These are phyloP conservation scores for Trichopria drosophilae DNA, from an alignment of 2,888 invertebrate genomes.

Conservation along the genomic window DNA sequence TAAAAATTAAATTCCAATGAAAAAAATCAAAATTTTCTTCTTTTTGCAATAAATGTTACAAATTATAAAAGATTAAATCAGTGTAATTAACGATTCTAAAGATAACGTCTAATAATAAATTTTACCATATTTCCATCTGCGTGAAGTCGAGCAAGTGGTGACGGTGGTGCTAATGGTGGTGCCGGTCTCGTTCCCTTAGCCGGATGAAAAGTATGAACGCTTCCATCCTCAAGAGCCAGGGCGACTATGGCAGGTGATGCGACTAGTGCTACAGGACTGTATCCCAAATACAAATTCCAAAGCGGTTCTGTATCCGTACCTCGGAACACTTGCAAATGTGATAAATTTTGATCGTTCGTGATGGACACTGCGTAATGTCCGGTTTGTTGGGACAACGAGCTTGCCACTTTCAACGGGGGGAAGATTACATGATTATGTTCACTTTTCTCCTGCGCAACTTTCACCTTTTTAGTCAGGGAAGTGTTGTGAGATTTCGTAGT, in stretches of 20 bases:
- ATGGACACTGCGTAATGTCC: constrained; percentile 55
- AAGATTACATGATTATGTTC: constrained; percentile 42
- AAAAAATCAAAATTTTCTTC: constrained; percentile 1
- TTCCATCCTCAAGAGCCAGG: constrained; percentile 53
- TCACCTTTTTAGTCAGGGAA: constrained; percentile 46
- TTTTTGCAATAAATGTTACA: neutral
- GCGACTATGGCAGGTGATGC: constrained; percentile 54
- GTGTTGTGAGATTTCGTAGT: constrained; percentile 40
- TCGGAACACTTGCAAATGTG: constrained; percentile 54
- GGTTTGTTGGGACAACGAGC: constrained; percentile 52
- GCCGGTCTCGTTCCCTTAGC: constrained; percentile 51
- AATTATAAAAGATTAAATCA: too few relatives aligned
- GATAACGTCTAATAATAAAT: constrained; percentile 41
- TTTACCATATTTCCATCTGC: constrained; percentile 54
- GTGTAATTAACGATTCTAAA: neutral
- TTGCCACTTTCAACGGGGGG: constrained; percentile 50
- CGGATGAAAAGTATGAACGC: constrained; percentile 53
- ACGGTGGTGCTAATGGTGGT: constrained; percentile 53
- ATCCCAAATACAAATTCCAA: constrained; percentile 55
- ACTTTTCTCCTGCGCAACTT: constrained; percentile 45
- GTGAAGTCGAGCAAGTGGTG: constrained; percentile 53
- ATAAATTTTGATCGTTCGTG: constrained; percentile 50
- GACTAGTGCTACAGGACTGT: constrained; percentile 53
- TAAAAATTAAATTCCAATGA: constrained; percentile 1
- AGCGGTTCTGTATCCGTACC: constrained; percentile 52